phyloP scores from a whole-genome alignment of 2,888 invertebrate species.

The Altica lythri region DNA sequence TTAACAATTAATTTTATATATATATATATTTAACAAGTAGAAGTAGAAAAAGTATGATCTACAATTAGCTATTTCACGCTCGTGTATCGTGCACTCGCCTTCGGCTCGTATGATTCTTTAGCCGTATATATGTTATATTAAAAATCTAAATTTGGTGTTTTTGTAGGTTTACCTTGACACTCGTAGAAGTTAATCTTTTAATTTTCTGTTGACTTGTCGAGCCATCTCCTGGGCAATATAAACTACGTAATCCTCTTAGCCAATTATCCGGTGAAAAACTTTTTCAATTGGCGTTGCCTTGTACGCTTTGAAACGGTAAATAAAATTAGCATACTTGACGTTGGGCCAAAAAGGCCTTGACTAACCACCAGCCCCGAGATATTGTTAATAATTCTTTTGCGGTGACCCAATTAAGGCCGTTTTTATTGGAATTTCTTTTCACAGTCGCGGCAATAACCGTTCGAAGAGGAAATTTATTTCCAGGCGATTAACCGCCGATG shows the following conservation, averaged over 20 bases:
- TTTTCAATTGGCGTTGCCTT: constrained; percentile 27
- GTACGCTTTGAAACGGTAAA: constrained; percentile 24
- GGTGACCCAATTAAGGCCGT: constrained; percentile 25
- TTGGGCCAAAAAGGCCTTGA: constrained; percentile 19
- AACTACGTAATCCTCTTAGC: constrained; percentile 26
- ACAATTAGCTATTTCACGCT: no score
- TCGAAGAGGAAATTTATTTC: constrained; percentile 31
- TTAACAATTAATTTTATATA: no score
- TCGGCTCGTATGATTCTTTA: no score
- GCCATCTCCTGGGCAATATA: constrained; percentile 15
- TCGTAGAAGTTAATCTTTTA: background rate
- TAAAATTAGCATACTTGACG: constrained; percentile 28
- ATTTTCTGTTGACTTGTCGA: background rate
- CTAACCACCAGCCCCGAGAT: constrained; percentile 18
- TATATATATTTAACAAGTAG: no score
- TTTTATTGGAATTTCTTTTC: constrained; percentile 29
- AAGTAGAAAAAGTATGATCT: no score
- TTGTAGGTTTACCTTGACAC: constrained; percentile 7
- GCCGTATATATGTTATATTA: no score
- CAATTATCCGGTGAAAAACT: constrained; percentile 28
- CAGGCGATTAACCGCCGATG: constrained; percentile 31
- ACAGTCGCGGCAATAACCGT: constrained; percentile 20
- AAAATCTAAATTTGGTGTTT: no score
- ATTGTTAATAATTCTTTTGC: constrained; percentile 21
- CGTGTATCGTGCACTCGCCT: no score